Evolutionary conservation across 35 echinoderm and acorn worm genomes (phyloP).

Genomic region (Lytechinus pictus): DNA sequence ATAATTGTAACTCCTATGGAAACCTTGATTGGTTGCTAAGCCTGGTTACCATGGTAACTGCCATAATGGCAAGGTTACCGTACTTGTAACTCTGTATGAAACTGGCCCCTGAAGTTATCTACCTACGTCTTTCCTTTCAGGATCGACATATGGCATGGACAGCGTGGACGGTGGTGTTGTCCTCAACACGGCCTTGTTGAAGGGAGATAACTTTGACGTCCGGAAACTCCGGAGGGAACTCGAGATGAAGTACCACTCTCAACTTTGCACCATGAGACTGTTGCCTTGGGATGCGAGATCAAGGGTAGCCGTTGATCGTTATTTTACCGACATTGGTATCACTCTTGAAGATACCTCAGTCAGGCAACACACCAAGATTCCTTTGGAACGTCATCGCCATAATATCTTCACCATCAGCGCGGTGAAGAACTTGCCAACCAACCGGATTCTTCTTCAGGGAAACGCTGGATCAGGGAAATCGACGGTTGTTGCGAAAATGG

Average conservation of each 20-base stretch:
- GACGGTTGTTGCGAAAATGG: constrained; percentile 22
- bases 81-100: too few species aligned
- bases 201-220: not conserved
- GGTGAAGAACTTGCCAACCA: not conserved
- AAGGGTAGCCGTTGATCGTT: constrained; percentile 33
- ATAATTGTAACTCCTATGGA: too few species aligned
- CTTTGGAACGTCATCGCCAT: not conserved
- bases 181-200: not conserved
- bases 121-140: not conserved
- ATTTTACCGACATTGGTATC: constrained; percentile 28
- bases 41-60: too few species aligned
- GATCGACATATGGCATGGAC: not conserved
- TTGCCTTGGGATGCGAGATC: constrained; percentile 36
- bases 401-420: constrained; percentile 38
- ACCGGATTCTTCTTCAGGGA: constrained; percentile 28
- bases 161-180: not conserved
- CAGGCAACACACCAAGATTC: not conserved
- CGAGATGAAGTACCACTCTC: constrained; percentile 31
- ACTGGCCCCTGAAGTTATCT: too few species aligned
- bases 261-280: not conserved
- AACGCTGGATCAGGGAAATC: constrained; percentile 24
- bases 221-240: constrained; percentile 30
- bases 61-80: too few species aligned
- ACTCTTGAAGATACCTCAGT: constrained; percentile 8
- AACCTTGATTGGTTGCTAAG: too few species aligned